phyloP scores from a whole-genome alignment of 2,797 vertebrate genomes.

The Perodicticus potto region DNA sequence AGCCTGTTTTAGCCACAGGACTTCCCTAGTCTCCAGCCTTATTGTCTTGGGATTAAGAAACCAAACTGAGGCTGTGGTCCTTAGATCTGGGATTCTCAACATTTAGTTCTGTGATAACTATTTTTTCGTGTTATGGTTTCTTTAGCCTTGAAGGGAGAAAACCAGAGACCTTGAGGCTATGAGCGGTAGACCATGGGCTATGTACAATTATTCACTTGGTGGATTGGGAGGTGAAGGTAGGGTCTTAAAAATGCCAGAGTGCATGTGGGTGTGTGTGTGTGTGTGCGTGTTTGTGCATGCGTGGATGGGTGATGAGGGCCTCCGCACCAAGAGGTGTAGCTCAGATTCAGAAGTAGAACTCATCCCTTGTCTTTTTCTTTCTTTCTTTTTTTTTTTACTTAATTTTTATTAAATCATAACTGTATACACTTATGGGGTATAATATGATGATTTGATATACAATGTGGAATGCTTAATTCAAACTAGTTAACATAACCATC shows the following conservation, averaged over 20 bases:
- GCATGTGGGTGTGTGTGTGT: no score
- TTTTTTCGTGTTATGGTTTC: background rate
- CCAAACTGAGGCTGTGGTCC: background rate
- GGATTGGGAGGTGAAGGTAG: background rate
- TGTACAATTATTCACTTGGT: background rate
- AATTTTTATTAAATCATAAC: no score
- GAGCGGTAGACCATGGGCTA: rapidly evolving
- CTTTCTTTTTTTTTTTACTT: no score
- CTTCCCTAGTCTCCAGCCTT: background rate
- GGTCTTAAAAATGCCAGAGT: background rate
- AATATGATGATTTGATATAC: no score
- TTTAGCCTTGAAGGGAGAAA: background rate
- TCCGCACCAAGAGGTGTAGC: background rate
- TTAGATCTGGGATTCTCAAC: background rate
- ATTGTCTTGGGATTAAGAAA: background rate
- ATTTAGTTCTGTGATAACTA: background rate
- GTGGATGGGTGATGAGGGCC: background rate
- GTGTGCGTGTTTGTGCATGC: rapidly evolving
- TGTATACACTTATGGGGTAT: no score
- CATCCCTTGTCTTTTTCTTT: background rate
- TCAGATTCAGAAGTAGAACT: background rate
- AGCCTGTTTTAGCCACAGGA: background rate
- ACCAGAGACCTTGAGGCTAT: background rate
- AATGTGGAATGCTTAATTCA: no score
- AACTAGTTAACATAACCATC: no score